Conservation (phyloP, 2,888 invertebrate genomes). For the Hemistola chrysoprasaria region DNA sequence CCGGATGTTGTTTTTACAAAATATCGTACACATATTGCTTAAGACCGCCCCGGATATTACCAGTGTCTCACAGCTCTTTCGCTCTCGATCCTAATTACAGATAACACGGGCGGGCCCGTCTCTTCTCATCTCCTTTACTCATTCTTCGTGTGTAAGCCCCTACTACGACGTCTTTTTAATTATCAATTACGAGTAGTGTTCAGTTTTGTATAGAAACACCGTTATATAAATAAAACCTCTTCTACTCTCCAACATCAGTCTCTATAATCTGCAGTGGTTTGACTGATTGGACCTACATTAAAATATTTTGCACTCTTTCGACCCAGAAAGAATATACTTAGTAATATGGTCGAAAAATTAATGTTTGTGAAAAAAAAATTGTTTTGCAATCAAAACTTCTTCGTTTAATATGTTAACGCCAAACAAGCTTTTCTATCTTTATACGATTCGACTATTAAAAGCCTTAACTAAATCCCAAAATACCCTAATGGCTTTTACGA, state of each 20-base stretch:
- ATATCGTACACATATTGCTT: slow-evolving; percentile 7
- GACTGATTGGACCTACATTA: no score
- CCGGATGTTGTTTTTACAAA: no score
- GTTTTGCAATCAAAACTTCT: no score
- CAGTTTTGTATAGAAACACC: no score
- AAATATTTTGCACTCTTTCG: no score
- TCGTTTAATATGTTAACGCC: slow-evolving; percentile 9
- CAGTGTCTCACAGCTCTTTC: slow-evolving; percentile 58
- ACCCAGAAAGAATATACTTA: no score
- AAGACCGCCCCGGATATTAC: slow-evolving; percentile 37
- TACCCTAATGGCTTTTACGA: slow-evolving; percentile 20
- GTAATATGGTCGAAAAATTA: no score
- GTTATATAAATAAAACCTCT: no score
- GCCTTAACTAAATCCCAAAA: slow-evolving; percentile 15
- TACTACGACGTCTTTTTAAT: slow-evolving; percentile 16
- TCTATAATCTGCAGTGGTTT: no score
- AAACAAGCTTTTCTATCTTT: slow-evolving; percentile 16
- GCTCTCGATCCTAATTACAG: slow-evolving; percentile 75
- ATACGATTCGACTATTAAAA: slow-evolving; percentile 10
- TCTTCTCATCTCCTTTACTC: slow-evolving; percentile 59
- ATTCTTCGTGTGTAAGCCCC: slow-evolving; percentile 38
- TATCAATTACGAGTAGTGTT: slow-evolving; percentile 1
- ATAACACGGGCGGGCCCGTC: slow-evolving; percentile 55
- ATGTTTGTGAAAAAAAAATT: no score
- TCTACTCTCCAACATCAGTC: no score